Conservation (phyloP, 2,113 vertebrate species). For the Oryzias melastigma region DNA sequence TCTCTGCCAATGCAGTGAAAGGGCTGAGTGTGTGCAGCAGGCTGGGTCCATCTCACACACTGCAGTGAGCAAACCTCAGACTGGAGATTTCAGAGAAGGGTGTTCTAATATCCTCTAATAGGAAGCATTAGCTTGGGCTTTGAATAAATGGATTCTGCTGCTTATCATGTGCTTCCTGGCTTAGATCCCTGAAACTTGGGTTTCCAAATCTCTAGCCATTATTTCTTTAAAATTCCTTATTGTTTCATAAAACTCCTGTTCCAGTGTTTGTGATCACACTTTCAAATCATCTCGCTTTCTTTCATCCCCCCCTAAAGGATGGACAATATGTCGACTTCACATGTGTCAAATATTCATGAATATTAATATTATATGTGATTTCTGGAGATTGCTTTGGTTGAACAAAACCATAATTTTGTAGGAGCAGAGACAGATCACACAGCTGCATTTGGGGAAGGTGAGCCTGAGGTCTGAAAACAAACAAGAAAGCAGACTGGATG, state of each 20-base stretch:
- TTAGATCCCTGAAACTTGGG: not conserved
- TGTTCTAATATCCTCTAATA: slow-evolving; percentile 33
- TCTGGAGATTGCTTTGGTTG: slow-evolving; percentile 38
- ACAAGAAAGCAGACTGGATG: slow-evolving; percentile 17
- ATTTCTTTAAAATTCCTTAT: too few relatives aligned
- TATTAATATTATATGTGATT: slow-evolving; percentile 58
- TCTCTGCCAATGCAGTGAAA: slow-evolving; percentile 18
- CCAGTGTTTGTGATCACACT: slow-evolving; percentile 32
- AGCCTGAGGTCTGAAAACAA: slow-evolving; percentile 35
- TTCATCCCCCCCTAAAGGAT: slow-evolving; percentile 14
- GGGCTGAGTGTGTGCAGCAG: slow-evolving; percentile 17
- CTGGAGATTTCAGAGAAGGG: slow-evolving; percentile 27
- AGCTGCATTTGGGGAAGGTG: slow-evolving; percentile 28
- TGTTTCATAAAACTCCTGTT: not conserved
- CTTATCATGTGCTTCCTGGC: not conserved
- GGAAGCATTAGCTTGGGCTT: slow-evolving; percentile 20
- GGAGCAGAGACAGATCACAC: slow-evolving; percentile 42
- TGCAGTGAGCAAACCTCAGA: slow-evolving; percentile 8
- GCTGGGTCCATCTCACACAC: slow-evolving; percentile 28
- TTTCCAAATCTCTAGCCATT: too few relatives aligned
- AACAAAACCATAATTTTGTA: slow-evolving; percentile 46
- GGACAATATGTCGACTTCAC: slow-evolving; percentile 26
- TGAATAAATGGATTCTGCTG: slow-evolving; percentile 30
- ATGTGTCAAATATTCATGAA: slow-evolving; percentile 54
- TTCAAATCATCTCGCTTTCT: slow-evolving; percentile 8